Conservation (phyloP, 2,113 vertebrate genomes). For the Datnioides undecimradiatus region DNA sequence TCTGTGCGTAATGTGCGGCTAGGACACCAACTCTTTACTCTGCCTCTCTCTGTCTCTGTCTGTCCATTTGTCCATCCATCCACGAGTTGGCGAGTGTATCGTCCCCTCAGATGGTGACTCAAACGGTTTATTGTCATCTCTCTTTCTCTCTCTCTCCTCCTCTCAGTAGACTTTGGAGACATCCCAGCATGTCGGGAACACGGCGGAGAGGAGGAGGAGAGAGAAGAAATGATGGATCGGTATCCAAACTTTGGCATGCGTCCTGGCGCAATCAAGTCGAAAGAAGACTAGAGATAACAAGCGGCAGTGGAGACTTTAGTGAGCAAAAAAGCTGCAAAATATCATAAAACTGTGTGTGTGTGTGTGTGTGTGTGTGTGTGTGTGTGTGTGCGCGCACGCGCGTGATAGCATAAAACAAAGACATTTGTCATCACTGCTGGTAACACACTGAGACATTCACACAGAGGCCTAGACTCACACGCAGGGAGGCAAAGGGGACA, state of each 20-base stretch:
- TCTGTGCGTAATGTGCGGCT: slow-evolving; percentile 45
- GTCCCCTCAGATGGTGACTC: slow-evolving; percentile 43
- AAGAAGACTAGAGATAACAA: background rate
- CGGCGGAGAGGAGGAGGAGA: background rate
- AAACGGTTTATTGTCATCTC: slow-evolving; percentile 55
- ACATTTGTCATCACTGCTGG: slow-evolving; percentile 56
- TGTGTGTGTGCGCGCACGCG: slow-evolving; percentile 20
- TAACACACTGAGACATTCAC: slow-evolving; percentile 63
- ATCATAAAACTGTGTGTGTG: background rate
- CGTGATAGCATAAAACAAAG: slow-evolving; percentile 55
- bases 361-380: slow-evolving; percentile 11
- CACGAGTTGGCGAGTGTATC: slow-evolving; percentile 13
- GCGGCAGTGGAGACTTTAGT: background rate
- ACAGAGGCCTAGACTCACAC: slow-evolving; percentile 22
- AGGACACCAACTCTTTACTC: slow-evolving; percentile 20
- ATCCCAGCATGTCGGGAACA: slow-evolving; percentile 40
- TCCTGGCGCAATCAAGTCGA: background rate
- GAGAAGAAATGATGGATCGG: slow-evolving; percentile 13
- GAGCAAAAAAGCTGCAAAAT: background rate
- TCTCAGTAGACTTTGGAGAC: slow-evolving; percentile 39
- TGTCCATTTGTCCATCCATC: slow-evolving; percentile 5
- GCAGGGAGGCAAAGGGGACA: slow-evolving; percentile 10
- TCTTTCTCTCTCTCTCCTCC: slow-evolving; percentile 27
- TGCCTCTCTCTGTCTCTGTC: background rate
- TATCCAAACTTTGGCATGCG: slow-evolving; percentile 34